Base-by-base conservation (phyloP, 2,888 invertebrate species). In the Oligia strigilis region DNA sequence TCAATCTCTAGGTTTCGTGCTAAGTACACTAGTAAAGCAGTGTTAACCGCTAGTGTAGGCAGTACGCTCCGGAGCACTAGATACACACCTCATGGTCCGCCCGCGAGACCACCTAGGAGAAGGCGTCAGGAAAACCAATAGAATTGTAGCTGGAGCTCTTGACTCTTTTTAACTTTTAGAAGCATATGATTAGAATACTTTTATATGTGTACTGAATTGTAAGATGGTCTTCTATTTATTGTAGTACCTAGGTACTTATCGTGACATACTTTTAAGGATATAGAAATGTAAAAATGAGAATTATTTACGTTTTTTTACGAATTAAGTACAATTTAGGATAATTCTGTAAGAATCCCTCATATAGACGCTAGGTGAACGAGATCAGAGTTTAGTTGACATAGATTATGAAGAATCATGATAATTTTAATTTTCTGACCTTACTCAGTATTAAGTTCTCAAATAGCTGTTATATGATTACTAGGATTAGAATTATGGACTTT, bases 1-100 rank as follows among this genome's bases (percentile, higher is more conserved):
- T 97, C 94, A 97, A 97, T 97, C 97, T 97, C 97, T 97, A 97
- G 97, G 97, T 97, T 97, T 96, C 97, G 97, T 97, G 97, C 96
- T 97, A 97, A 96, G 96, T 96, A 96, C 96, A 97, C 97, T 97
- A 97, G 97, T 97, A 96, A 96, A 95, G 97, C 97, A 96, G 96
- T 94, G 94, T 96, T 94, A 93, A 94, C 93, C 95, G 96, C 97
- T 97, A 97, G 97, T 97, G 97, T 97, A 97, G 97, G 97, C 97
- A 96, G 96, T 96, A 95, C 96, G 96, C 97, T 97, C 96, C 96
- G 97, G 97, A 97, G 97, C 96, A 95, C 96, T 97, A 96, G 96
- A 94, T 96, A 95, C 96, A 94, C 95, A 94, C 95, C 93, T 94
- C 95, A 94, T 94, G 96, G 96, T 96, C 96, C 94, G 92, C 96